A percentile compares a stretch with the other conserved stretches of the same genome.
These are phyloP conservation scores for Pollenia griseotomentosa DNA, from an alignment of 2,888 invertebrate genomes.

Conservation along the genomic window DNA sequence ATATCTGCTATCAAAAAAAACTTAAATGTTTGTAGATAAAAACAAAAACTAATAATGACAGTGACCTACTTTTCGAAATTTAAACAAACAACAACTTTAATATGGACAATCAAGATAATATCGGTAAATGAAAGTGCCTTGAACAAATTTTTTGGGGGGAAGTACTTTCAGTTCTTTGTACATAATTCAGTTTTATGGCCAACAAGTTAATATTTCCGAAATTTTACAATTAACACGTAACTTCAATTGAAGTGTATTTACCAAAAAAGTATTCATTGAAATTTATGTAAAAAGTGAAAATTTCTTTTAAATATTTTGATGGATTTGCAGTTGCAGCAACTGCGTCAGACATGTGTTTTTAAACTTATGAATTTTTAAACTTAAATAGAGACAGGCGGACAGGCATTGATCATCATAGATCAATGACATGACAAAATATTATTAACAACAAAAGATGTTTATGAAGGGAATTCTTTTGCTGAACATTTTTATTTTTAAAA, in stretches of 20 bases:
- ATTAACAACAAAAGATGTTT: neutral
- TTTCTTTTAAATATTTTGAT: slow-evolving; percentile 11
- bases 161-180: slow-evolving; percentile 18
- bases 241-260: neutral
- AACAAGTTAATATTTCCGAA: slow-evolving; percentile 40
- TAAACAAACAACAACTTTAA: neutral
- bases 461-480: slow-evolving; percentile 15
- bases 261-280: neutral
- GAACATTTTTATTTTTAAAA: slow-evolving; percentile 4
- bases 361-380: too few relatives aligned
- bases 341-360: neutral
- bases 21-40: neutral
- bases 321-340: neutral
- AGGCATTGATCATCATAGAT: slow-evolving; percentile 21
- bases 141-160: slow-evolving; percentile 1
- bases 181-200: neutral
- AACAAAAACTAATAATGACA: slow-evolving; percentile 42
- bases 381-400: neutral
- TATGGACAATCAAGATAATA: slow-evolving; percentile 53
- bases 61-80: slow-evolving; percentile 58
- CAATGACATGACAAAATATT: slow-evolving; percentile 65
- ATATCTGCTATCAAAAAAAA: slow-evolving; percentile 6
- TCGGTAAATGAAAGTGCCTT: slow-evolving; percentile 11
- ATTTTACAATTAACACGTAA: slow-evolving; percentile 44
- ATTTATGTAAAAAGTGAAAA: slow-evolving; percentile 13